Evolutionary conservation across 2,113 vertebrate genomes (phyloP), one percentile per base, ranked within the genome.

Genomic region (Zapus hudsonius): DNA sequence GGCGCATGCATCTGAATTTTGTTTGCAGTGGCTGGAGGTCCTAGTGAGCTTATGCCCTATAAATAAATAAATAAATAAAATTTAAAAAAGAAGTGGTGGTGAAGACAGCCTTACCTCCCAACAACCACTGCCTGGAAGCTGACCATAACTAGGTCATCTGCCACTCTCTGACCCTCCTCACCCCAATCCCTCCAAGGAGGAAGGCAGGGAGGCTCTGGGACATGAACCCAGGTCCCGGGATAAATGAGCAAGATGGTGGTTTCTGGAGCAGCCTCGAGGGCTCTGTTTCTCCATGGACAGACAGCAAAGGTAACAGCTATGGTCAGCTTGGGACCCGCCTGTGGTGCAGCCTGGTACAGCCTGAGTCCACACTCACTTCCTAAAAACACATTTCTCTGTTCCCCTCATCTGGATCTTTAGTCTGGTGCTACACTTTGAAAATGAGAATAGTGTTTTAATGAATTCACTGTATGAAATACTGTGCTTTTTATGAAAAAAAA

Each of bases 401-500:
- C 38, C 57, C 61, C 90, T 84, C 22, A 67, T 83, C 3, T 80
- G 55, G 57, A 10, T 27, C 93, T 86, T 25, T 33, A 38, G 16
- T 27, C 12, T 63, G 67, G 47, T 70, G 69, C 74, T 64, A 63
- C 52, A 83, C 73, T 92, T 76, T 89, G 17, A 89, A 91, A 81
- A 81, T 11, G 36, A 84, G 69, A n/a, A 84, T 40, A 57, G n/a
- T 16, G 76, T 55, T 85, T 67, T 19, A 22, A 19, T 91, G 74
- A 89, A 90, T 74, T 79, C 38, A 42, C 64, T 40, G 31, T 42
- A 52, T 64, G 38, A 91, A 95, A 93, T 25, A 72, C 67, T 47
- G 36, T 73, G 29, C 38, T 92, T 79, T 59, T 6, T 38, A 20
- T 55, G n/a, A 76, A 69, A 64, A 84, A 61, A 73, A 5, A 70